Evolutionary conservation across 2,888 invertebrate genomes (phyloP).

Genomic region (Ditylenchus weischeri): DNA sequence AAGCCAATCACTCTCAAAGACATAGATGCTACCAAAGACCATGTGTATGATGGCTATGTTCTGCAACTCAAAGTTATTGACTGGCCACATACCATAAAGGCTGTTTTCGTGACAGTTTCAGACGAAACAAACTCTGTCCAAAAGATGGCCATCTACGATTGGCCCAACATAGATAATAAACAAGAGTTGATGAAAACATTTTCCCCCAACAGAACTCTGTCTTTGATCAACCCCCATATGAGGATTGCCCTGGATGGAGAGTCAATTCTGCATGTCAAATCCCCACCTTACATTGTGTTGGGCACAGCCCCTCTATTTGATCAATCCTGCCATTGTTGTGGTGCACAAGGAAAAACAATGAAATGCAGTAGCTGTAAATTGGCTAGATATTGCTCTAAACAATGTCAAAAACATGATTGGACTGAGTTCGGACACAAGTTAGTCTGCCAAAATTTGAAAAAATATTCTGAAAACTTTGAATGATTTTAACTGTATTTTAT

Average conservation of each 20-base stretch:
- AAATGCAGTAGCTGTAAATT: not conserved
- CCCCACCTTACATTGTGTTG: not conserved
- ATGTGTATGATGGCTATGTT: constrained; percentile 12
- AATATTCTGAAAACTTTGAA: not conserved
- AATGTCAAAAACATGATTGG: not conserved
- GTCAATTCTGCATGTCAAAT: no score
- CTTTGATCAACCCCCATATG: no score
- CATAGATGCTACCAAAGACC: constrained; percentile 7
- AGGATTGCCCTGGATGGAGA: no score
- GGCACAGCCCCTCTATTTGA: not conserved
- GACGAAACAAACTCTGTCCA: not conserved
- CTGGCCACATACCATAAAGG: not conserved
- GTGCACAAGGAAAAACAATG: not conserved
- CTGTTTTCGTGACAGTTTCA: not conserved
- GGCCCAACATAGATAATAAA: no score
- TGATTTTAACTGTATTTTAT: no score
- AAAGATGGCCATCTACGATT: not conserved
- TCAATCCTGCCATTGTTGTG: constrained; percentile 6
- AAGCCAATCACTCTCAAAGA: constrained; percentile 5
- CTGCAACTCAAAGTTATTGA: constrained; percentile 11
- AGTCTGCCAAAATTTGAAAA: not conserved
- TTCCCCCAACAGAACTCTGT: no score
- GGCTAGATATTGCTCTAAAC: not conserved
- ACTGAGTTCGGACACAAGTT: not conserved
- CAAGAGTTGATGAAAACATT: no score